Evolutionary conservation across 30 jellyfish, hydroid and myxozoan species (phyloP).

Genomic region (Cassiopea xamachana): DNA sequence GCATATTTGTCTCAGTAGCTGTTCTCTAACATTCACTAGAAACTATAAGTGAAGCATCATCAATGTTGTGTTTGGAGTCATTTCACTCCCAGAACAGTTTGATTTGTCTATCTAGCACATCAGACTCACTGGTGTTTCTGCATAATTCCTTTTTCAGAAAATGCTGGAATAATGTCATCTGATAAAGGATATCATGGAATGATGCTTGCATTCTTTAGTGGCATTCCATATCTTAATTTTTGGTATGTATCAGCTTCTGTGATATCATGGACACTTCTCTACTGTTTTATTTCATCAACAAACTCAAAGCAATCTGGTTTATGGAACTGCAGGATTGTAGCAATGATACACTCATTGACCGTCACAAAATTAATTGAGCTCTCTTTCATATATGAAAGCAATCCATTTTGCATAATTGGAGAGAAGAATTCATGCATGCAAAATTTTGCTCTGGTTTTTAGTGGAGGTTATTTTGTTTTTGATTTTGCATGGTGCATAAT

Average conservation of each 20-base stretch:
- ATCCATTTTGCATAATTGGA: slow-evolving; percentile 85
- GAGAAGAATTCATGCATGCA: slow-evolving; percentile 68
- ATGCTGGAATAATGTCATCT: not conserved
- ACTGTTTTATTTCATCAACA: slow-evolving; percentile 23
- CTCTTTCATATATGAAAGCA: slow-evolving; percentile 57
- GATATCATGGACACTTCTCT: slow-evolving; percentile 66
- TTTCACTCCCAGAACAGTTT: not conserved
- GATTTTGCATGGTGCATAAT: slow-evolving; percentile 86
- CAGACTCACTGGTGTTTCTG: not conserved
- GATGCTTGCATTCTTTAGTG: not conserved
- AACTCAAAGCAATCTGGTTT: slow-evolving; percentile 41
- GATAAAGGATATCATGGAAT: not conserved
- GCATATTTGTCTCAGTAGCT: not conserved
- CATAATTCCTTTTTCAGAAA: not conserved
- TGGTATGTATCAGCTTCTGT: slow-evolving; percentile 65
- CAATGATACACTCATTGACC: slow-evolving; percentile 80
- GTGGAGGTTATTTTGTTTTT: slow-evolving; percentile 88
- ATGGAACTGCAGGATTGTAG: slow-evolving; percentile 88
- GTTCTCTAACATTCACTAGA: not conserved
- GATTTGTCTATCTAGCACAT: no score
- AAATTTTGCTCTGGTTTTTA: slow-evolving; percentile 43
- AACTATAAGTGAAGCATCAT: not conserved
- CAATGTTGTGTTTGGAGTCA: not conserved
- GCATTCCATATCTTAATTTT: not conserved
- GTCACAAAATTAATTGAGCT: slow-evolving; percentile 48